Conservation (phyloP, 53 echinoderm and acorn worm genomes). For the Mesocentrotus franciscanus region DNA sequence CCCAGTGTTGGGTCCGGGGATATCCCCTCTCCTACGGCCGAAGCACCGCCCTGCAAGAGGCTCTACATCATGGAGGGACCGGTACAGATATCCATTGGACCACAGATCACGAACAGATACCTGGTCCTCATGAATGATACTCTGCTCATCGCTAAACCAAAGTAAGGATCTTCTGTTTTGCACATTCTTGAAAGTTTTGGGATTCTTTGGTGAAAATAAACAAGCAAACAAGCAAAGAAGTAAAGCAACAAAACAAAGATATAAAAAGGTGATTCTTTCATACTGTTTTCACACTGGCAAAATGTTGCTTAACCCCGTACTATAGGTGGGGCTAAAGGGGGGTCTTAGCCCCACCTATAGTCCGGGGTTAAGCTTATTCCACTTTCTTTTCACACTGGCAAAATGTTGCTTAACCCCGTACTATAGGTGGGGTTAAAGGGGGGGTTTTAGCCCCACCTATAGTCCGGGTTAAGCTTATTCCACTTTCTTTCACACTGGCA, state of each 20-base stretch:
- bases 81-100: conserved; percentile 83
- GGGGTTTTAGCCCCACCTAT: too few species aligned
- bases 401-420: too few species aligned
- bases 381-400: too few species aligned
- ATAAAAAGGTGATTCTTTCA: too few species aligned
- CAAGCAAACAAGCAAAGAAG: background rate
- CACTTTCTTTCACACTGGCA: too few species aligned
- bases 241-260: background rate
- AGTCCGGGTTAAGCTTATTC: too few species aligned
- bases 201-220: background rate
- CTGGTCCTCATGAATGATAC: conserved; percentile 93
- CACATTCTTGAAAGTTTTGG: background rate
- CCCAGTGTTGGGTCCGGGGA: background rate
- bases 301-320: too few species aligned
- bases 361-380: too few species aligned
- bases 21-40: conserved; percentile 29
- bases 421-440: too few species aligned
- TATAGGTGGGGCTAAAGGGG: too few species aligned
- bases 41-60: conserved; percentile 70
- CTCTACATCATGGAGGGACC: conserved; percentile 93
- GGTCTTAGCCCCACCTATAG: too few species aligned
- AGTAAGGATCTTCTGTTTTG: conserved; percentile 73
- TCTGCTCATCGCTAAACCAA: conserved; percentile 95
- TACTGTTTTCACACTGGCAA: too few species aligned
- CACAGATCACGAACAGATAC: conserved; percentile 86